Evolutionary conservation across 1,140 invertebrate genomes (phyloP), one percentile per base, ranked within the genome.

Genomic region (Atopsyche davidsoni): DNA sequence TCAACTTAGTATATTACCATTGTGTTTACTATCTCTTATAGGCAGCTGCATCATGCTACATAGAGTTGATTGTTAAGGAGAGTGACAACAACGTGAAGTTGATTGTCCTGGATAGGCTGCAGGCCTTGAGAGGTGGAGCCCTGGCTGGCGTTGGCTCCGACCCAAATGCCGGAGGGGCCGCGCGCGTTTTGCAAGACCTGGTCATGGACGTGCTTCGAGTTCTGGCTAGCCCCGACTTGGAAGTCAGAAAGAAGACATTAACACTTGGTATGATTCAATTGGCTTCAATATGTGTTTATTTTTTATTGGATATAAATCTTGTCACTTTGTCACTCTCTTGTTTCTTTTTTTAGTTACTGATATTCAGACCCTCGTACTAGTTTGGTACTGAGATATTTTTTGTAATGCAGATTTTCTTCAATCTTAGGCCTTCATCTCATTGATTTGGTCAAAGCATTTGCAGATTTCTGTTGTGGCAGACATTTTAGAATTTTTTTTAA

Each of bases 51-150:
- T 87, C 85, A 23, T 96, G 94, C 70, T 99, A 99, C 69, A 98
- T 99, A 62, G 96, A 99, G 64, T 73, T 99, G 51, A 94, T 99
- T 53, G 87, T 98, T 3, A 98, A 98, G 74, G 96, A 99, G 72
- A 97, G 93, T 70, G 97, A 99, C 67, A 99, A 99, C 71, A 99
- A 99, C 78, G 96, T 99, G 1, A 99, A 99, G 73, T 75, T 99
- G 36, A 99, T 99, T 61, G 96, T 99, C 2, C 75, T 99, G 50
- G 96, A 98, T 66, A 83, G 95, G 38, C 75, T 99, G 42, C 87
- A 96, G 60, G 85, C 87, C 2, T 79, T 99, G 62, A 87, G 87
- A 59, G 86, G 91, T 17, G 80, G 83, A 36, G 90, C 93, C 64
- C n/a, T 50, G 4, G 42, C 48, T 6, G 34, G 45, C 9, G 16